Conservation (phyloP, 2,113 vertebrate genomes). For the Vicugna pacos region DNA sequence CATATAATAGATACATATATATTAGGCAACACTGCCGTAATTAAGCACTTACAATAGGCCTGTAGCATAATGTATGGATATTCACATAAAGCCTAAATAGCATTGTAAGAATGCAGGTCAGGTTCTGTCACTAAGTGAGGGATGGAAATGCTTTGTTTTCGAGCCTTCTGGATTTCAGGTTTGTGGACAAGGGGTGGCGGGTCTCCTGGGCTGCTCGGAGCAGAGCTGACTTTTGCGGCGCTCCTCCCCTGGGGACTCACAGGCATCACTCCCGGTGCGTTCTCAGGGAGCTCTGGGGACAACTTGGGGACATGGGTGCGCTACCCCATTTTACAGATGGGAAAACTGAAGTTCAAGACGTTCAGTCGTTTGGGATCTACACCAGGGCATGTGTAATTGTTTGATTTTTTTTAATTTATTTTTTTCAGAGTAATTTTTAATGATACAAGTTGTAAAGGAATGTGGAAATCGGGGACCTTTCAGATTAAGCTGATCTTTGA, state of each 20-base stretch:
- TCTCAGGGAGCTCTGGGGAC: not conserved
- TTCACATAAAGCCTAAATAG: not conserved
- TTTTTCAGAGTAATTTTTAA: not conserved
- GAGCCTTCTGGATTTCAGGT: not conserved
- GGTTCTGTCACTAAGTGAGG: not conserved
- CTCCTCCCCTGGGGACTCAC: fast-evolving
- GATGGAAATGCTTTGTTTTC: not conserved
- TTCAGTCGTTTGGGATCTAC: not conserved
- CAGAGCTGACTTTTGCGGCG: not conserved
- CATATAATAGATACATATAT: no score
- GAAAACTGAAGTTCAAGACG: not conserved
- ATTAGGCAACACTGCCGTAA: not conserved
- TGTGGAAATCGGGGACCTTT: not conserved
- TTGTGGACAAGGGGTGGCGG: not conserved
- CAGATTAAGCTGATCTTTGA: not conserved
- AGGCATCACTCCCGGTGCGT: fast-evolving
- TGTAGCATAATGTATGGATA: fast-evolving
- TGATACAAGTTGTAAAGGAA: not conserved
- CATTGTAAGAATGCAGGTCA: not conserved
- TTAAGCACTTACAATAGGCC: not conserved
- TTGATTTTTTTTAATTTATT: not conserved
- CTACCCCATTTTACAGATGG: not conserved
- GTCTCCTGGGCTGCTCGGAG: not conserved
- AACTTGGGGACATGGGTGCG: fast-evolving
- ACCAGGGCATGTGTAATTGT: not conserved